These are phyloP conservation scores for Pandemis cinnamomeana DNA, from an alignment of 2,888 invertebrate species.

Conservation along the genomic window DNA sequence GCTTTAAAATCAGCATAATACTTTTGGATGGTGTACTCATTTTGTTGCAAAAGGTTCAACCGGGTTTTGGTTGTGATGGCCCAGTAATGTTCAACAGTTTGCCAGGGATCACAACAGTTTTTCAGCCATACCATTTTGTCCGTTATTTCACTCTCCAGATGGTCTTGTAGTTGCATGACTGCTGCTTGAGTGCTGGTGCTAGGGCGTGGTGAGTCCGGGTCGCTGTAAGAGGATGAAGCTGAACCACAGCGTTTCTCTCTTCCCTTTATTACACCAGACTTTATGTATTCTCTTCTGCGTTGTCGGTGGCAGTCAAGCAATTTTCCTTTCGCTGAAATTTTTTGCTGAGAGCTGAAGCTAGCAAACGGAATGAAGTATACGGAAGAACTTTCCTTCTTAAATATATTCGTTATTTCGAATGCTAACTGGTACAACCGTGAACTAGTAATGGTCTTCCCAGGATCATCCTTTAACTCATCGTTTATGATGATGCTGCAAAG, in stretches of 20 bases:
- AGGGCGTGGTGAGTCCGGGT: slow-evolving; percentile 10
- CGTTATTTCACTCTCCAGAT: not conserved
- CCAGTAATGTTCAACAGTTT: slow-evolving; percentile 33
- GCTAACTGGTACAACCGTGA: slow-evolving; percentile 4
- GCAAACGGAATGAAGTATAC: slow-evolving; percentile 40
- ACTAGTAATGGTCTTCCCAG: slow-evolving; percentile 19
- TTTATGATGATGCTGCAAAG: slow-evolving; percentile 6
- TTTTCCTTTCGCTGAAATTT: slow-evolving; percentile 40
- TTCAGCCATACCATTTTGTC: slow-evolving; percentile 35
- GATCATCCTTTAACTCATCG: slow-evolving; percentile 15
- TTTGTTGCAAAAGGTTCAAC: slow-evolving; percentile 5
- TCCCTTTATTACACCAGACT: slow-evolving; percentile 33
- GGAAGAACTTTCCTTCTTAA: slow-evolving; percentile 36
- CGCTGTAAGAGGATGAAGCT: not conserved
- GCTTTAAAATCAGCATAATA: slow-evolving; percentile 23
- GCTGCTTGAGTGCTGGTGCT: slow-evolving; percentile 20
- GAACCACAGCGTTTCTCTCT: slow-evolving; percentile 8
- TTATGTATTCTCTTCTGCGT: slow-evolving; percentile 27
- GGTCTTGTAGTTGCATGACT: not conserved
- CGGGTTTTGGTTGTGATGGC: slow-evolving; percentile 25
- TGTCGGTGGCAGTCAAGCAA: slow-evolving; percentile 20
- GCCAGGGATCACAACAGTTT: slow-evolving; percentile 34
- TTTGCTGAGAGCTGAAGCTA: slow-evolving; percentile 33
- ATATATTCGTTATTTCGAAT: slow-evolving; percentile 35
- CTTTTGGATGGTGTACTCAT: slow-evolving; percentile 14